Conservation (phyloP, 2,888 invertebrate species). For the Gerris lacustris region DNA sequence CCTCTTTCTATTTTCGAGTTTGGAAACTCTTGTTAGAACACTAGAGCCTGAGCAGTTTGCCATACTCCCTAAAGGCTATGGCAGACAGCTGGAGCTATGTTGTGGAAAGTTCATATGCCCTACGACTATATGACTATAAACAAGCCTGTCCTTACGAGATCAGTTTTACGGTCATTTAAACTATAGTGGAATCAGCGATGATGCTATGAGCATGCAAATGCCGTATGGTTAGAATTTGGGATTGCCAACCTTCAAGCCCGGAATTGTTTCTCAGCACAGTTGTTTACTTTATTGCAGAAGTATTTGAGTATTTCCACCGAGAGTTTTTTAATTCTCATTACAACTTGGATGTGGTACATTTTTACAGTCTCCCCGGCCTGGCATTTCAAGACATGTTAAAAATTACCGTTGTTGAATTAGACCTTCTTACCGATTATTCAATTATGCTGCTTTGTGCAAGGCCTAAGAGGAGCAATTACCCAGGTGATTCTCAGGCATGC, state of each 20-base stretch:
- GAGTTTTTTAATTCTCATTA: conserved; percentile 15
- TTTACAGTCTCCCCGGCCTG: conserved; percentile 20
- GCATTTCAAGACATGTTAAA: conserved; percentile 17
- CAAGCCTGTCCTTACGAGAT: conserved; percentile 27
- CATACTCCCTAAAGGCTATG: conserved; percentile 11
- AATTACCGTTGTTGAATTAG: conserved; percentile 19
- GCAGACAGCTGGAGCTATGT: conserved; percentile 7
- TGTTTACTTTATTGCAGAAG: conserved; percentile 21
- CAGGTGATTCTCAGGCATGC: conserved; percentile 15
- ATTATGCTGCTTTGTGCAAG: conserved; percentile 23
- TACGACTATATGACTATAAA: conserved; percentile 29
- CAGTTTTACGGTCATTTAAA: conserved; percentile 29
- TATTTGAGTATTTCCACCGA: conserved; percentile 24
- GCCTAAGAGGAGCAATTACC: conserved; percentile 21
- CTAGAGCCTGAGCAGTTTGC: conserved; percentile 11
- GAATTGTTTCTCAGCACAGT: conserved; percentile 21
- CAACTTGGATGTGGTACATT: conserved; percentile 20
- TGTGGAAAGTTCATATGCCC: conserved; percentile 22
- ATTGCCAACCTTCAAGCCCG: conserved; percentile 32
- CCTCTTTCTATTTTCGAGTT: neutral
- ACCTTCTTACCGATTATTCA: conserved; percentile 23
- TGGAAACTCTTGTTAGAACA: neutral
- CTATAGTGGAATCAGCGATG: conserved; percentile 26
- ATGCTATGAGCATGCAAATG: conserved; percentile 34
- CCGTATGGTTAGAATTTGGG: conserved; percentile 33